These are phyloP conservation scores for Ahaetulla prasina DNA, from an alignment of 2,113 vertebrate species.

Conservation along the genomic window DNA sequence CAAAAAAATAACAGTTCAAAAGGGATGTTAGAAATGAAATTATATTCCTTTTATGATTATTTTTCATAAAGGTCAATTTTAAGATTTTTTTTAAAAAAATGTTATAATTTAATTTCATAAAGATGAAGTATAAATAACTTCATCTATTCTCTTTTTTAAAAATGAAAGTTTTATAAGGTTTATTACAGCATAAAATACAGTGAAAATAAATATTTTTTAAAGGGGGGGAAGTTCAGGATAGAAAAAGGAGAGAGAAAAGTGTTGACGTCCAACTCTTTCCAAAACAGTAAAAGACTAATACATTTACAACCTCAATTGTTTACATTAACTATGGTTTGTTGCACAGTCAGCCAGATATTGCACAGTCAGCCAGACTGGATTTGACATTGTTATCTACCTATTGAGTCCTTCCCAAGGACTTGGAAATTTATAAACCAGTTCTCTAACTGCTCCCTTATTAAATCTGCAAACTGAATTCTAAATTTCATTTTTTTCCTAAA, in stretches of 20 bases:
- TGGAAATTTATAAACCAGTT: neutral
- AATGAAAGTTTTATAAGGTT: neutral
- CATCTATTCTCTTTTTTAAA: neutral
- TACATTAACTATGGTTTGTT: neutral
- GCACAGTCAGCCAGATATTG: neutral
- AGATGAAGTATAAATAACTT: neutral
- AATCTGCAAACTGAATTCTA: neutral
- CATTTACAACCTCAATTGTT: neutral
- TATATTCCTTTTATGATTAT: neutral
- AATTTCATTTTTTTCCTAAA: neutral
- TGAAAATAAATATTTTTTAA: neutral
- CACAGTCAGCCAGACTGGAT: too few species aligned
- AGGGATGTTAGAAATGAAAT: neutral
- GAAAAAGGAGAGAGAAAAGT: neutral
- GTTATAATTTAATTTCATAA: neutral
- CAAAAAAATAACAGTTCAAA: slow-evolving; percentile 22
- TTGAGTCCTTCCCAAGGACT: neutral
- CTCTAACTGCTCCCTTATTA: neutral
- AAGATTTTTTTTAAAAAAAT: neutral
- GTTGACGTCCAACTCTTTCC: neutral
- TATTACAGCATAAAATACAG: neutral
- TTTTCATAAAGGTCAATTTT: neutral
- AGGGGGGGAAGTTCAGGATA: neutral
- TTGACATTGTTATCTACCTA: neutral
- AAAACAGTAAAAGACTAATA: neutral